Percentiles rank a stretch among this genome's conserved stretches.
phyloP scores from a whole-genome alignment of 2,888 invertebrate species.

The Eilema depressum region DNA sequence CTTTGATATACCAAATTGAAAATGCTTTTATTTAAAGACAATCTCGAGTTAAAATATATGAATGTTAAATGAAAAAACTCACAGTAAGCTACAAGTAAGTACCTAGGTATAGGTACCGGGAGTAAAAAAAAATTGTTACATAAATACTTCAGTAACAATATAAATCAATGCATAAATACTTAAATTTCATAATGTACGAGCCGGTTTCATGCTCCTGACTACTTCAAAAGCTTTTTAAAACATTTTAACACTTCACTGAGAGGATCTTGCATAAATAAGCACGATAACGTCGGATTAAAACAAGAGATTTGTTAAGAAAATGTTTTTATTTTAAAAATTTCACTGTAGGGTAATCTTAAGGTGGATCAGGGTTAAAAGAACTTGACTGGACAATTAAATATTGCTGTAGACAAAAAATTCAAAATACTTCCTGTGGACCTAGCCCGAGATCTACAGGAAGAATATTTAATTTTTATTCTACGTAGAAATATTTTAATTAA shows the following conservation, averaged over 20 bases:
- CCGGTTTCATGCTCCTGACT: not conserved
- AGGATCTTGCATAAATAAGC: slow-evolving; percentile 14
- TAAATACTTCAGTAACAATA: no score
- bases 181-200: not conserved
- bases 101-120: not conserved
- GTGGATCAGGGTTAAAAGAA: not conserved
- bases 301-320: slow-evolving; percentile 3
- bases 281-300: slow-evolving; percentile 2
- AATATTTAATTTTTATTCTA: no score
- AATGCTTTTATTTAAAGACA: no score
- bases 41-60: no score
- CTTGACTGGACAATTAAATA: not conserved
- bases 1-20: no score
- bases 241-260: slow-evolving; percentile 16
- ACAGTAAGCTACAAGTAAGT: not conserved
- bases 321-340: slow-evolving; percentile 5
- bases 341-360: not conserved
- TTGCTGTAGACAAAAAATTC: no score
- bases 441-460: no score
- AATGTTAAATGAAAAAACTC: not conserved
- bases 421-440: no score
- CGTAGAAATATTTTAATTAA: no score
- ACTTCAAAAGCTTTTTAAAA: not conserved
- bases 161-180: not conserved
- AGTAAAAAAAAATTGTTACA: not conserved